Evolutionary conservation across 1,140 invertebrate species (phyloP).

Genomic region (Trichomalopsis sarcophagae): DNA sequence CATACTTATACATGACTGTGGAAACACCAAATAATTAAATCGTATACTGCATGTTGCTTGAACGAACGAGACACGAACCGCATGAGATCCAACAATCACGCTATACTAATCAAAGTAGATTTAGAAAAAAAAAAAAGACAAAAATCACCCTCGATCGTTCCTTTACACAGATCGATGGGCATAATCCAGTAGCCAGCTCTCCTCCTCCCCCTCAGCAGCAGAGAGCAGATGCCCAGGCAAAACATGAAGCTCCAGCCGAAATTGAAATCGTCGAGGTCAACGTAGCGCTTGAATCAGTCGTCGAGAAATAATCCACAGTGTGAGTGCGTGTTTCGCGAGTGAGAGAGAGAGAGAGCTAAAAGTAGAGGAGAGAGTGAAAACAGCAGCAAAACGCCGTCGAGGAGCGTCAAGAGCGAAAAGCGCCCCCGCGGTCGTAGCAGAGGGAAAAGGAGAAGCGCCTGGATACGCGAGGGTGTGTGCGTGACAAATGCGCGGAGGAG

Average conservation of each 20-base stretch:
- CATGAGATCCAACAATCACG: no score
- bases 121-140: background rate
- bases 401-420: background rate
- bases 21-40: no score
- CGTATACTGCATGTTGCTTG: no score
- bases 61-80: no score
- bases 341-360: no score
- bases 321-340: background rate
- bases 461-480: background rate
- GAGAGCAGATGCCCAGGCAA: background rate
- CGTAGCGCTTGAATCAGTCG: background rate
- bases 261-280: background rate
- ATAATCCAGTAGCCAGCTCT: slow-evolving; percentile 60
- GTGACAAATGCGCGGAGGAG: slow-evolving; percentile 26
- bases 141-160: slow-evolving; percentile 42
- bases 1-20: no score
- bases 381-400: slow-evolving; percentile 16
- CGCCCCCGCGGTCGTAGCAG: slow-evolving; percentile 19
- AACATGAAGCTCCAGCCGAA: slow-evolving; percentile 59
- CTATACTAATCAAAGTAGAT: no score
- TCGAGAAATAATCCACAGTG: no score
- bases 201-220: background rate
- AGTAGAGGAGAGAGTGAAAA: background rate
- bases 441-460: background rate
- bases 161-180: slow-evolving; percentile 68